These are phyloP conservation scores for Lates calcarifer DNA, from an alignment of 2,113 vertebrate genomes.

Conservation along the genomic window DNA sequence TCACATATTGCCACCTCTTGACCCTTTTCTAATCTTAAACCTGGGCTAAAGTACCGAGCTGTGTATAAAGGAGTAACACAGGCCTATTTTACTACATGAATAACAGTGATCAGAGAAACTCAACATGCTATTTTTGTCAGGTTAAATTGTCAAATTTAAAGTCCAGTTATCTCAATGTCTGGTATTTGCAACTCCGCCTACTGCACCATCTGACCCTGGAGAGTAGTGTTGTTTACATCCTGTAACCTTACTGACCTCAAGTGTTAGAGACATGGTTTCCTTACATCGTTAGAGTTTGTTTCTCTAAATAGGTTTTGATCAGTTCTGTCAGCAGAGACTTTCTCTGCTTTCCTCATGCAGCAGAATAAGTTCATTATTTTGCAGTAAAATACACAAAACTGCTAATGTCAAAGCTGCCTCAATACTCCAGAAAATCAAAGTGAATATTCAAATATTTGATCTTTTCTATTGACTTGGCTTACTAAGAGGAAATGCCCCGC, in stretches of 20 bases:
- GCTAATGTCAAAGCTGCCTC: background rate
- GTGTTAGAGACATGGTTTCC: background rate
- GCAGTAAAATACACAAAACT: background rate
- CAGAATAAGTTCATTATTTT: too few species aligned
- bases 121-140: background rate
- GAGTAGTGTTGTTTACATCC: background rate
- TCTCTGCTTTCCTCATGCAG: too few species aligned
- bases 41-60: too few species aligned
- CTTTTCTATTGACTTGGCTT: background rate
- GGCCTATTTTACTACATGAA: too few species aligned
- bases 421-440: too few species aligned
- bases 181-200: background rate
- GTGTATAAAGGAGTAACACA: too few species aligned
- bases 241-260: too few species aligned
- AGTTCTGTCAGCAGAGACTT: background rate
- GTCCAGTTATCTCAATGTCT: background rate
- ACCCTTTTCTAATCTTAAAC: too few species aligned
- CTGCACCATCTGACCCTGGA: background rate
- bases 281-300: background rate
- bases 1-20: too few species aligned
- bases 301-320: background rate
- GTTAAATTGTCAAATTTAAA: background rate
- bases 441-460: background rate
- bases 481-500: slow-evolving; percentile 53
- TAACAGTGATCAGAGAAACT: too few species aligned